Evolutionary conservation across 2,113 vertebrate species (phyloP).

Genomic region (Polypterus senegalus): DNA sequence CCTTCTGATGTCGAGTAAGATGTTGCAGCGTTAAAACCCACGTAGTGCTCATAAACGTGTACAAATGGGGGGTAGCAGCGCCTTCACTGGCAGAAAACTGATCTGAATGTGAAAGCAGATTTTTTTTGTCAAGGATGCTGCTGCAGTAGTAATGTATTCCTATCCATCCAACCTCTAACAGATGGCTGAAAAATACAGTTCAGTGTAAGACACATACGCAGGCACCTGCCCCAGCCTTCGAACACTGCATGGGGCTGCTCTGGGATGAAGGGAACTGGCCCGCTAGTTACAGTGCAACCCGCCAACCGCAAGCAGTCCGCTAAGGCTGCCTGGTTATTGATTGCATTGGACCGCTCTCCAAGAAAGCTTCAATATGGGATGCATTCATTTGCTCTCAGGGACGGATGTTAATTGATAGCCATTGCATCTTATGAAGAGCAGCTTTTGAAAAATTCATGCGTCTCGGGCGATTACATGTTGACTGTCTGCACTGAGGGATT

Average conservation of each 20-base stretch:
- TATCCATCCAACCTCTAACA: constrained; percentile 64
- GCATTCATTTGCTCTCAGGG: neutral
- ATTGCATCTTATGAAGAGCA: constrained; percentile 8
- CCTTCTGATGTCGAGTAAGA: neutral
- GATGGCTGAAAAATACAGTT: constrained; percentile 36
- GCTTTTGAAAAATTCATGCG: neutral
- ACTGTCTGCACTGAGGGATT: neutral
- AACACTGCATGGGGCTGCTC: too few relatives aligned
- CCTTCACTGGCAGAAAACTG: constrained; percentile 25
- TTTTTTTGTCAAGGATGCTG: constrained; percentile 44
- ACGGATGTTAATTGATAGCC: constrained; percentile 22
- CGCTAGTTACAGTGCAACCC: constrained; percentile 28
- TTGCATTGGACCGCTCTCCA: constrained; percentile 28
- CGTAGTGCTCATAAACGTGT: constrained; percentile 19
- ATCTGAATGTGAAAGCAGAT: constrained; percentile 57
- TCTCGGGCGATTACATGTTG: neutral
- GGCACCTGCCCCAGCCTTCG: too few relatives aligned
- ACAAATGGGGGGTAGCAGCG: constrained; percentile 15
- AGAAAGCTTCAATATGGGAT: constrained; percentile 2
- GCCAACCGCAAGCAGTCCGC: constrained; percentile 28
- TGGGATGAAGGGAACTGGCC: too few relatives aligned
- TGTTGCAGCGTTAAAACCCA: constrained; percentile 7
- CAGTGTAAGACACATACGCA: constrained; percentile 19
- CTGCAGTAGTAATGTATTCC: constrained; percentile 66
- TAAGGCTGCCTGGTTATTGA: constrained; percentile 37